Conservation (phyloP, 2,113 vertebrate genomes). For the Tamias sibiricus region DNA sequence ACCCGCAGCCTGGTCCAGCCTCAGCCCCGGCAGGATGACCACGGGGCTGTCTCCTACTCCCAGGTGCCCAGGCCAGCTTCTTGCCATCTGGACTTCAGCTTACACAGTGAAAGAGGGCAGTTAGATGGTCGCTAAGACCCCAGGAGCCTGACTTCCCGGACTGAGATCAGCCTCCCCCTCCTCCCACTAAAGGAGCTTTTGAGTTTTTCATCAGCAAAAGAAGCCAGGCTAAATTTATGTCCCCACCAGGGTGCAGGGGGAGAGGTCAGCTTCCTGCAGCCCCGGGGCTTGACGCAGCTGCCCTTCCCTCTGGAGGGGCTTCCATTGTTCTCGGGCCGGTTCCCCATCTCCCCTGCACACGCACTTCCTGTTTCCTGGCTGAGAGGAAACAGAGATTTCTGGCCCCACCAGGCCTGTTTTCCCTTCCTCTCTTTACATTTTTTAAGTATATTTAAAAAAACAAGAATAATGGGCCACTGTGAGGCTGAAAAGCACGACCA, state of each 20-base stretch:
- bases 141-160: not conserved
- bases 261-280: slow-evolving; percentile 88
- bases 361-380: slow-evolving; percentile 96
- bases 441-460: slow-evolving; percentile 75
- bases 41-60: no score
- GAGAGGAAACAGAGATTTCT: slow-evolving; percentile 92
- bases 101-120: not conserved
- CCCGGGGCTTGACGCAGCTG: slow-evolving; percentile 94
- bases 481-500: not conserved
- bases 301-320: slow-evolving; percentile 90
- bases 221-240: slow-evolving; percentile 77
- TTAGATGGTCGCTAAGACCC: not conserved
- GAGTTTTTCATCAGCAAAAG: slow-evolving; percentile 73
- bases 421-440: slow-evolving; percentile 22
- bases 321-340: slow-evolving; percentile 94
- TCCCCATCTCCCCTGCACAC: slow-evolving; percentile 91
- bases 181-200: not conserved
- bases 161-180: not conserved
- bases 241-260: slow-evolving; percentile 64
- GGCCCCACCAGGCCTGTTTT: slow-evolving; percentile 72
- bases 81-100: not conserved
- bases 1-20: not conserved
- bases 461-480: not conserved
- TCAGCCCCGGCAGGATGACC: not conserved
- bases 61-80: not conserved